Evolutionary conservation across 2,888 invertebrate genomes (phyloP).

Genomic region (Gandaritis pyraliata): DNA sequence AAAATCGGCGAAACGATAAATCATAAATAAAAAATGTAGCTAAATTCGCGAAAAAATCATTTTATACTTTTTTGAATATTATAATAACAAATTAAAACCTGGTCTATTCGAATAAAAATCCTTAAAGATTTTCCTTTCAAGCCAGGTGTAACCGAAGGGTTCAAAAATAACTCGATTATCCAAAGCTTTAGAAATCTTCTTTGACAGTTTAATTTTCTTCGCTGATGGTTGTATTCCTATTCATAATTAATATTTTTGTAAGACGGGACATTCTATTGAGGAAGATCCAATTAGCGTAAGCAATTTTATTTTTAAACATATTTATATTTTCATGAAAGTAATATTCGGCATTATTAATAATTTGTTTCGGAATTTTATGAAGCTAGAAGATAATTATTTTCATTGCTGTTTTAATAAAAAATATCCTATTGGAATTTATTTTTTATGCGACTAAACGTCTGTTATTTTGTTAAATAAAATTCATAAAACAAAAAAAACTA

Average conservation of each 20-base stretch:
- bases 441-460: background rate
- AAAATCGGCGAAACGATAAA: background rate
- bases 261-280: conserved; percentile 16
- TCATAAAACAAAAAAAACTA: background rate
- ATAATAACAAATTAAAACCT: conserved; percentile 40
- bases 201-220: conserved; percentile 60
- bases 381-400: background rate
- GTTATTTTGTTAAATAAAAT: too few relatives aligned
- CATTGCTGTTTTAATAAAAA: background rate
- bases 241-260: conserved; percentile 40
- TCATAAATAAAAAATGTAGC: too few relatives aligned
- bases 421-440: background rate
- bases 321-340: background rate
- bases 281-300: conserved; percentile 17
- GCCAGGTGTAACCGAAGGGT: conserved; percentile 49
- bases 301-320: conserved; percentile 2
- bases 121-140: conserved; percentile 34
- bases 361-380: background rate
- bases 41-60: conserved; percentile 16
- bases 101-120: conserved; percentile 34
- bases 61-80: conserved; percentile 37
- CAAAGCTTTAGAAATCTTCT: conserved; percentile 55
- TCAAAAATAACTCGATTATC: conserved; percentile 58
- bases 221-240: conserved; percentile 49
- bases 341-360: conserved; percentile 1